Evolutionary conservation across 1,140 invertebrate species (phyloP), one percentile per base, ranked within the genome.

Genomic region (Oncopeltus fasciatus): DNA sequence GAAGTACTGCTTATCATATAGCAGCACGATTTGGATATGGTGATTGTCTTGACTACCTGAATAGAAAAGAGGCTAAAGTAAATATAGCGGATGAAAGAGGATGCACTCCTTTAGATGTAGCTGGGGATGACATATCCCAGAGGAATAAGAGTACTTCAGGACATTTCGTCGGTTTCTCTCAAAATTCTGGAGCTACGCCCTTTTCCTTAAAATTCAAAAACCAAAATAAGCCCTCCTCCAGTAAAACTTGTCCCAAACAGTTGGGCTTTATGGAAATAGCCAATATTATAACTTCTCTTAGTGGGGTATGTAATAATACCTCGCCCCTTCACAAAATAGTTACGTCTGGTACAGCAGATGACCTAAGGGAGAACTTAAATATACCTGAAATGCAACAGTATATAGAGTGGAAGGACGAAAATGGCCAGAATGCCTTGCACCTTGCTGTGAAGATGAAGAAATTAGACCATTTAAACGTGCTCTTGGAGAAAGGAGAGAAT

Each of bases 381-480:
- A 67, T 77, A 3, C 59, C 75, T 2, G 69, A 70, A 44, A 72
- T 69, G 62, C 72, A 70, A 28, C 71, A 69, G 2, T 65, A 31
- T 21, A 66, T 68, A 24, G 43, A 57, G 16, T 76, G 76, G 31
- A 72, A 80, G 14, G 80, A 85, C 68, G 69, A 71, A n/a, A 71
- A 75, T 53, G 78, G 80, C 9, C 70, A 77, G 44, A 82, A 83
- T 1, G 80, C 82, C 8, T 65, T 84, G 31, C 82, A 84, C 71
- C 70, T 80, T 46, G 80, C 78, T 33, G 78, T 83, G 43, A 3
- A 27, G 47, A 9, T n/a, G 16, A 27, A 20, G 9, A n/a, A 28
- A 18, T 28, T 61, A 9, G 60, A 33, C 18, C 21, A 44, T 14
- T 29, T 61, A 8, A 53, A 61, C 18, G 18, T 51, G 5, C 49